phyloP scores from a whole-genome alignment of 1,140 invertebrate genomes.

The Anoplophora glabripennis region DNA sequence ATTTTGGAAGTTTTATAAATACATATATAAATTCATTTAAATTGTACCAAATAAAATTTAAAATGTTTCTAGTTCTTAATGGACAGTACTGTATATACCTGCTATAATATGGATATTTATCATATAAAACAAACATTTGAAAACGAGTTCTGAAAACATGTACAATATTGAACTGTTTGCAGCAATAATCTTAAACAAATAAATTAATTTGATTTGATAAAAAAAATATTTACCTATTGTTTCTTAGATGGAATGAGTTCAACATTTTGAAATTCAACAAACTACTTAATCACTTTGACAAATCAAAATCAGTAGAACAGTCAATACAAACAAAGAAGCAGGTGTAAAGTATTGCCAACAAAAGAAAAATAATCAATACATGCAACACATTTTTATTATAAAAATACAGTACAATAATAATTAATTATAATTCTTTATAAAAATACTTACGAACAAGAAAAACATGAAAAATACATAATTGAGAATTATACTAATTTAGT shows the following conservation, averaged over 20 bases:
- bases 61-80: no score
- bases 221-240: slow-evolving; percentile 34
- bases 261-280: slow-evolving; percentile 28
- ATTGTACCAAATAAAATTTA: no score
- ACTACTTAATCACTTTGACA: slow-evolving; percentile 11
- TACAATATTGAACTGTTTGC: no score
- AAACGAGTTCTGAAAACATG: no score
- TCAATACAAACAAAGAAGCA: slow-evolving; percentile 29
- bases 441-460: slow-evolving; percentile 45
- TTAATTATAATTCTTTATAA: slow-evolving; percentile 45
- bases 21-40: no score
- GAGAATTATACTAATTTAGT: slow-evolving; percentile 20
- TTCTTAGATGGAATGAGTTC: slow-evolving; percentile 32
- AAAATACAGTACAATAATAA: slow-evolving; percentile 47
- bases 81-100: no score
- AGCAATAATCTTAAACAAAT: neutral
- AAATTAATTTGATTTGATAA: neutral
- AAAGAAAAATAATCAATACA: slow-evolving; percentile 30
- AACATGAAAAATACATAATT: slow-evolving; percentile 19
- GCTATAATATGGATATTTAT: no score
- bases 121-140: no score
- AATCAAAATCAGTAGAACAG: slow-evolving; percentile 12
- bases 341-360: slow-evolving; percentile 16
- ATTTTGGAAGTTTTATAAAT: no score
- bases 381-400: slow-evolving; percentile 46